A percentile compares a stretch with the other conserved stretches of the same genome.
phyloP scores from a whole-genome alignment of 1,140 invertebrate genomes.

The Sitophilus oryzae region DNA sequence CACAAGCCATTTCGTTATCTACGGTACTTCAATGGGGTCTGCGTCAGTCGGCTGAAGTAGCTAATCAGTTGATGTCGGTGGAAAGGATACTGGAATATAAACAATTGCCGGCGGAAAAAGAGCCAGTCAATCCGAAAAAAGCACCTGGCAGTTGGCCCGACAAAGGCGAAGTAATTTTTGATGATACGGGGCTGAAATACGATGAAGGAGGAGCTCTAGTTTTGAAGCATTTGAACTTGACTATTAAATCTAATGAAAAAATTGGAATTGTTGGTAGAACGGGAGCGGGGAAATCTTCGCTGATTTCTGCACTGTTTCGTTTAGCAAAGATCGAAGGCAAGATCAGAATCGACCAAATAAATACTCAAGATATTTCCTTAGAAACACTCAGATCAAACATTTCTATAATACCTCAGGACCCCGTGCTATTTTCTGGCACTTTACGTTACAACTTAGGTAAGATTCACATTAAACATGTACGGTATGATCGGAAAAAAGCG shows the following conservation, averaged over 20 bases:
- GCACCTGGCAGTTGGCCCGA: conserved; percentile 47
- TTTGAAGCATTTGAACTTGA: conserved; percentile 57
- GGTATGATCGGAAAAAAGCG: too few relatives aligned
- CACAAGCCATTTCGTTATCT: conserved; percentile 67
- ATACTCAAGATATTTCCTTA: conserved; percentile 47
- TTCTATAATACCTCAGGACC: conserved; percentile 68
- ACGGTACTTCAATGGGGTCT: conserved; percentile 80
- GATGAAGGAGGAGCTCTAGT: conserved; percentile 50
- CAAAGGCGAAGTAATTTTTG: conserved; percentile 40
- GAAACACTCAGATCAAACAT: conserved; percentile 56
- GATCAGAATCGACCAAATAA: conserved; percentile 56
- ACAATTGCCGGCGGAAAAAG: conserved; percentile 42
- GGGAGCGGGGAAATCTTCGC: conserved; percentile 66
- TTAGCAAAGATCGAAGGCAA: conserved; percentile 51
- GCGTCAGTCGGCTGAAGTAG: conserved; percentile 75
- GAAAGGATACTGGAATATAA: conserved; percentile 66
- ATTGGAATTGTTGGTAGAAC: conserved; percentile 35
- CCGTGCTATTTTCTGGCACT: conserved; percentile 66
- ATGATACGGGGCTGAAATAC: conserved; percentile 61
- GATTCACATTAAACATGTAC: too few relatives aligned
- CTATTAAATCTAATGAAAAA: conserved; percentile 58
- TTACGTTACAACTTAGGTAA: conserved; percentile 62
- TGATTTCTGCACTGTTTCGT: conserved; percentile 60
- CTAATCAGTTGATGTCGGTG: conserved; percentile 82
- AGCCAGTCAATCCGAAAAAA: not conserved